phyloP scores from a whole-genome alignment of 1,140 invertebrate genomes.

The Lasioglossum baleicum region DNA sequence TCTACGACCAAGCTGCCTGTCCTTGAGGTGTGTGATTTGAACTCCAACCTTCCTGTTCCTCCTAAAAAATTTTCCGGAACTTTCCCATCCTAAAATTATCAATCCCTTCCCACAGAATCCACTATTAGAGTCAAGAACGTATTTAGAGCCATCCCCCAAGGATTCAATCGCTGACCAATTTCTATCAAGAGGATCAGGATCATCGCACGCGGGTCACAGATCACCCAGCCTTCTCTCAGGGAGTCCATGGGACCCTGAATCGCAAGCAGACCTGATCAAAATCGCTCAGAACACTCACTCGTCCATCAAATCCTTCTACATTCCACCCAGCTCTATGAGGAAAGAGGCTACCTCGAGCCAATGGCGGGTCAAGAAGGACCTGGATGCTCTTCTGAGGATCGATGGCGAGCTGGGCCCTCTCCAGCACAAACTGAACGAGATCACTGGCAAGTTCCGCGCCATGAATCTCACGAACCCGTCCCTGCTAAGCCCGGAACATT shows the following conservation, averaged over 20 bases:
- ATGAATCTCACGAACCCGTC: constrained; percentile 18
- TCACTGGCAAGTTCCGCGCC: constrained; percentile 53
- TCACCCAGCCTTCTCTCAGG: not conserved
- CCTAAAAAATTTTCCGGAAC: no score
- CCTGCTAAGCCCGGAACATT: not conserved
- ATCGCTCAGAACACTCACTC: constrained; percentile 55
- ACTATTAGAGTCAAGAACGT: no score
- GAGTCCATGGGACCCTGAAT: not conserved
- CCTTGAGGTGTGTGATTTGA: constrained; percentile 34
- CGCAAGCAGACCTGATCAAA: constrained; percentile 40
- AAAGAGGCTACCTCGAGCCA: not conserved
- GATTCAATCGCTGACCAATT: not conserved
- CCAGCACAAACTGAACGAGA: constrained; percentile 52
- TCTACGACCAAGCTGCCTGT: constrained; percentile 15
- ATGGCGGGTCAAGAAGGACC: constrained; percentile 27
- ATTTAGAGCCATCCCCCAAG: not conserved
- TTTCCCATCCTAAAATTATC: no score
- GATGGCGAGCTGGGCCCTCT: constrained; percentile 59
- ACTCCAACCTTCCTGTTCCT: no score
- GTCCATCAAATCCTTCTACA: constrained; percentile 59
- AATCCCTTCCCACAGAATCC: not conserved
- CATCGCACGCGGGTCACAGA: no score
- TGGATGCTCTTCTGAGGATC: constrained; percentile 54
- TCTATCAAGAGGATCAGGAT: not conserved
- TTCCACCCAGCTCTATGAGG: constrained; percentile 34